Evolutionary conservation across 2,113 vertebrate species (phyloP), one percentile per base, ranked within the genome.

Genomic region (Macquaria ambigua): DNA sequence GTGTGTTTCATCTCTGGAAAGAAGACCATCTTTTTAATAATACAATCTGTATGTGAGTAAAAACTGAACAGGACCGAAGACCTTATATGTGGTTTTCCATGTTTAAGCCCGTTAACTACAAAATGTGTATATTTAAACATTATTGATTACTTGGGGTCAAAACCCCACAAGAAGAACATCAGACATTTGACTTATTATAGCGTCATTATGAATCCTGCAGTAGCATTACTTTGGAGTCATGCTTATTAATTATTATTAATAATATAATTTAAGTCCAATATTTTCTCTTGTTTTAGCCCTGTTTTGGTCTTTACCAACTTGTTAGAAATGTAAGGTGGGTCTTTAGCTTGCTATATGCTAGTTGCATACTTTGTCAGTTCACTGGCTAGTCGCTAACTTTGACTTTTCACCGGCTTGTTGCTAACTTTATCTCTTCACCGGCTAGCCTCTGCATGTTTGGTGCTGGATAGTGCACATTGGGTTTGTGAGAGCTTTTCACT

Each of bases 1-100:
- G 28, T 74, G 75, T 64, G 43, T 74, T 59, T 79, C 56, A 62
- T 76, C 55, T 64, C 18, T 43, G 62, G 0, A 46, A 39, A 77
- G 31, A 74, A 43, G 28, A 43, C 10, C 28, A 21, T 23, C 18
- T 21, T n/a, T 70, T 66, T 31, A 55, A 31, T 16, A 37, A 16
- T 7, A 23, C 18, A 46, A 9, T 9, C 56, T 12, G 18, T 34
- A 9, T 53, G 48, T 21, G 2, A 55, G 41, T 58, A 59, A 25
- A 31, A 41, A n/a, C 11, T 14, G 12, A 69, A 15, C 31, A 74
- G 21, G 8, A 59, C 20, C n/a, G 18, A 39, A 39, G 11, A 75
- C 0, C 10, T 62, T 15, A 12, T 5, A 50, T 6, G 18, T 52
- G 63, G 12, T 77, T 74, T 76, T 73, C 11, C 18, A 43, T 68